Evolutionary conservation across 2,797 vertebrate genomes (phyloP).

Genomic region (Hippopotamyrus pictus): DNA sequence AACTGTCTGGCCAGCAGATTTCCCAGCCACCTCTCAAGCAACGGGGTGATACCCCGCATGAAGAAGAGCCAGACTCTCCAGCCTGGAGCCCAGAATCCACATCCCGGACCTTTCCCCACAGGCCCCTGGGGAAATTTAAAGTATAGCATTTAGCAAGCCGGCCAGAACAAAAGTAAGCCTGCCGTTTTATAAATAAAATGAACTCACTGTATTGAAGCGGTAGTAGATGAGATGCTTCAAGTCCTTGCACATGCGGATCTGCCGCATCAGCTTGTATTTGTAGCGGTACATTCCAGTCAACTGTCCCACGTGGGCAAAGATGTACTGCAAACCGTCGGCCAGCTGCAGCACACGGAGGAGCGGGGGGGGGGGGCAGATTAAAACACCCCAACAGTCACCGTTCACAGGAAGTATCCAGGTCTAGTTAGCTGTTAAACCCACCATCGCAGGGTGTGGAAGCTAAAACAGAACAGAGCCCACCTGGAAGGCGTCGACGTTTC

Average conservation of each 20-base stretch:
- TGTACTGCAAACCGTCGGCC: slow-evolving; percentile 94
- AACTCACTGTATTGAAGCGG: slow-evolving; percentile 91
- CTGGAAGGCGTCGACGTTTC: slow-evolving; percentile 97
- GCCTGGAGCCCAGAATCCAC: slow-evolving; percentile 97
- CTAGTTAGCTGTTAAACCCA: background rate
- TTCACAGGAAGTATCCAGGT: background rate
- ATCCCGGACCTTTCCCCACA: slow-evolving; percentile 96
- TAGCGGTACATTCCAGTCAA: slow-evolving; percentile 98
- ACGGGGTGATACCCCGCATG: slow-evolving; percentile 95
- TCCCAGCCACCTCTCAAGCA: slow-evolving; percentile 95
- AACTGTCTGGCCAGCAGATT: slow-evolving; percentile 98
- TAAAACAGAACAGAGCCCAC: slow-evolving; percentile 47
- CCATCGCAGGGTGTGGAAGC: background rate
- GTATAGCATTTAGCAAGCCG: background rate
- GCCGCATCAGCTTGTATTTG: slow-evolving; percentile 99
- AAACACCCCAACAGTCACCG: slow-evolving; percentile 7
- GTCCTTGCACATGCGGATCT: slow-evolving; percentile 99
- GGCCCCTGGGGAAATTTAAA: slow-evolving; percentile 69
- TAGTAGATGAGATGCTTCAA: slow-evolving; percentile 99
- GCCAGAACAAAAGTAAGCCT: background rate
- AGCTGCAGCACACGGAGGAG: slow-evolving; percentile 59
- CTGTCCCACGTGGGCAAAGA: slow-evolving; percentile 97
- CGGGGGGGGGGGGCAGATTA: background rate
- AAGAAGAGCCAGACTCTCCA: slow-evolving; percentile 99
- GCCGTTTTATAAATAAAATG: background rate